A percentile compares a stretch with the other conserved stretches of the same genome.
These are phyloP conservation scores for Limnephilus marmoratus DNA, from an alignment of 2,888 invertebrate genomes.

Conservation along the genomic window DNA sequence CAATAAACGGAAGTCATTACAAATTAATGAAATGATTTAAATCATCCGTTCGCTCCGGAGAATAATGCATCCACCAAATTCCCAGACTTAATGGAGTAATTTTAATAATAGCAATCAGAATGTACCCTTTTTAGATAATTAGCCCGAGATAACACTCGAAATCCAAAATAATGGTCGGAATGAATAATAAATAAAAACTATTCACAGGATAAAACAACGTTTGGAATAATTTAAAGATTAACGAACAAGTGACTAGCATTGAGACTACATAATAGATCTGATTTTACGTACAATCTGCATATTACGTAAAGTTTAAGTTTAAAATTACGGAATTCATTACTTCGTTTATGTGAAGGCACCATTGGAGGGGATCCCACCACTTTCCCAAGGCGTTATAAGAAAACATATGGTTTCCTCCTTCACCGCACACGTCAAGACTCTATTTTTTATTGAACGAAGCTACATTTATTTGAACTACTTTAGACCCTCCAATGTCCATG, in stretches of 20 bases:
- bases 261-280: neutral
- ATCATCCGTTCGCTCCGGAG: neutral
- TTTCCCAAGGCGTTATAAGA: no score
- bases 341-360: no score
- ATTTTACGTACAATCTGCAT: neutral
- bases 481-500: no score
- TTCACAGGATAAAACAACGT: neutral
- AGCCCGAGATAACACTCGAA: neutral
- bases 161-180: neutral
- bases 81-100: neutral
- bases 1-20: conserved; percentile 43
- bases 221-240: neutral
- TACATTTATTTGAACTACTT: no score
- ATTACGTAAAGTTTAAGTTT: no score
- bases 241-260: neutral
- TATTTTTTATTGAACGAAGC: no score
- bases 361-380: no score
- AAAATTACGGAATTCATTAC: no score
- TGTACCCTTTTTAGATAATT: neutral
- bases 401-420: no score
- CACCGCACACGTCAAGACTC: no score
- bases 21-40: conserved; percentile 13
- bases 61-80: neutral
- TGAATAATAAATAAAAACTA: neutral
- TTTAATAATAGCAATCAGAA: neutral